Evolutionary conservation across 30 jellyfish, hydroid and myxozoan genomes (phyloP), one percentile per base, ranked within the genome.

Genomic region (Cassiopea xamachana): DNA sequence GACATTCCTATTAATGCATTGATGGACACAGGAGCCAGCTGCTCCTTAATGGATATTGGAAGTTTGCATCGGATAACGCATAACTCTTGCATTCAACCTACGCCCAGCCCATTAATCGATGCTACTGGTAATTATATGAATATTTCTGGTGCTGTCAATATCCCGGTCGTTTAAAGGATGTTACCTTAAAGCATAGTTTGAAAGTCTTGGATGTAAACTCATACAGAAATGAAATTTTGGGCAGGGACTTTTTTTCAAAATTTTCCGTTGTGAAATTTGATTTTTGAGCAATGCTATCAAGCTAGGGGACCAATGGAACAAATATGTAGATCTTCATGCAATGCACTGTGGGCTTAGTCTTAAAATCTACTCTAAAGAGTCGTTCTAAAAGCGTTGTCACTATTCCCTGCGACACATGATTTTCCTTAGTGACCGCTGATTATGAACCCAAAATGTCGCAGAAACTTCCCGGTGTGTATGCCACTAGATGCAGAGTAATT

Each of bases 41-140:
- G 82, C 60, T 89, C 88, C 27, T 69, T 79, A 1, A 89, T 89
- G 50, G 87, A 89, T 50, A 44, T 47, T 55, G 82, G 58, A 69
- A 27, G 87, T 18, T 73, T 79, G 58, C 48, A 89, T 8, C 67
- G 70, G 18, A 44, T 88, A 83, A 71, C 47, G 45, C 50, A 47
- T 44, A 46, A 90, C 5, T 55, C 80, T 46, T 13, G 46, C 49
- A 88, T 80, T 10, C 39, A 8, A 62, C 62, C 60, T 47, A 17
- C 83, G 43, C 48, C 48, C 48, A 87, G 80, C 13, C 74, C 46
- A 49, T 82, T 89, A 44, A 61, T 81, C 16, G 92, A 89, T 80
- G 96, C 96, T 62, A 80, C 96, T 49, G 92, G 96, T 60, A 80
- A 89, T 80, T 71, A 74, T 55, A 89, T 80, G 96, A 72, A 81